A percentile compares a stretch with the other conserved stretches of the same genome.
Evolutionary conservation across 2,888 invertebrate genomes (phyloP).

Genomic region (Diachrysia chrysitis): DNA sequence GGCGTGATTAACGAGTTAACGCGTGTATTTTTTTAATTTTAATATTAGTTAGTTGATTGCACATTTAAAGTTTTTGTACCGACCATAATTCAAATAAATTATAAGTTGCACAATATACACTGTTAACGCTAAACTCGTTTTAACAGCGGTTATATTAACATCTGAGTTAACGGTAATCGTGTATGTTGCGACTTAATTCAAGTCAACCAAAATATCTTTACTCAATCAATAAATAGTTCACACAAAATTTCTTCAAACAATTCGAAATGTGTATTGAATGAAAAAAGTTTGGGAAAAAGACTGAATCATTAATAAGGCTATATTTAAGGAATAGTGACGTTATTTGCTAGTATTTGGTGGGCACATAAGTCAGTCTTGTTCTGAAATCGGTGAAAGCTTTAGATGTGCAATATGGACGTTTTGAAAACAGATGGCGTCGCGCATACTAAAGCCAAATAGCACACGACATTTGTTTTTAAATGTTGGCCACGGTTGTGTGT

Average conservation of each 20-base stretch:
- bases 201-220: neutral
- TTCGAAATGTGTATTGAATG: slow-evolving; percentile 18
- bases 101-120: neutral
- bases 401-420: slow-evolving; percentile 27
- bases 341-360: slow-evolving; percentile 13
- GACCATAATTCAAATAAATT: neutral
- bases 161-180: neutral
- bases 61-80: slow-evolving; percentile 23
- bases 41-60: slow-evolving; percentile 23
- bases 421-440: slow-evolving; percentile 20
- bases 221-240: neutral
- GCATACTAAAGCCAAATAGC: slow-evolving; percentile 7
- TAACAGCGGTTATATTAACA: neutral
- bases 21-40: slow-evolving; percentile 39
- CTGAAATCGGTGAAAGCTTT: slow-evolving; percentile 11
- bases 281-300: slow-evolving; percentile 45
- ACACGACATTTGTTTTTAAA: slow-evolving; percentile 24
- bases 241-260: neutral
- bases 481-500: slow-evolving; percentile 4
- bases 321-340: slow-evolving; percentile 44
- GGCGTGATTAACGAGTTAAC: slow-evolving; percentile 28
- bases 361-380: slow-evolving; percentile 26
- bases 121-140: neutral
- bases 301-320: slow-evolving; percentile 56
- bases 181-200: neutral